phyloP scores from a whole-genome alignment of 2,113 vertebrate species.

The Lutjanus erythropterus region DNA sequence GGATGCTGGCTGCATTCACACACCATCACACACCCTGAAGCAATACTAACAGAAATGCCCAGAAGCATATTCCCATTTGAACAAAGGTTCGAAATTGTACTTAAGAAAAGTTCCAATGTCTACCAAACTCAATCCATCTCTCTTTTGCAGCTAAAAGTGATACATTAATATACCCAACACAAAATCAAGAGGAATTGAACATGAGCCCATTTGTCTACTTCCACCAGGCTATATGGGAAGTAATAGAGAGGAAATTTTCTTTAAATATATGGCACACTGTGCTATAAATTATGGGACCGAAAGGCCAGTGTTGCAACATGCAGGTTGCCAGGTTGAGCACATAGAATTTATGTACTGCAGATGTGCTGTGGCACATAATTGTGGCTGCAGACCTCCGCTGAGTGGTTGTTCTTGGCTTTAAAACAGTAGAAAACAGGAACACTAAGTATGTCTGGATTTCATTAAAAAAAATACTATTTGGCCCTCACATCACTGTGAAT shows the following conservation, averaged over 20 bases:
- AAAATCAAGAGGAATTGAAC: neutral
- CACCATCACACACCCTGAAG: neutral
- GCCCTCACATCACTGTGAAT: neutral
- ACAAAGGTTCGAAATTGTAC: neutral
- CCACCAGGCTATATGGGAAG: neutral
- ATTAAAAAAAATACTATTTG: neutral
- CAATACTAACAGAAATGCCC: neutral
- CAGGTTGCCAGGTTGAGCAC: neutral
- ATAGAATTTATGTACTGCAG: no score
- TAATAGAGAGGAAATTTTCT: slow-evolving; percentile 12
- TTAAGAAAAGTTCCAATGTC: neutral
- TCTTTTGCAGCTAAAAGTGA: slow-evolving; percentile 11
- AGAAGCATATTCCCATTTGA: neutral
- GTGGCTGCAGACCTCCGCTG: no score
- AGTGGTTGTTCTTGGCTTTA: no score
- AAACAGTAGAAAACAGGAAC: no score
- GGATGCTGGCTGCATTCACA: neutral
- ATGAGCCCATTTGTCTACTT: slow-evolving; percentile 4
- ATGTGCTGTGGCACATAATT: no score
- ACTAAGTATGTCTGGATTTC: neutral
- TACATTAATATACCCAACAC: neutral
- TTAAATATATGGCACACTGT: slow-evolving; percentile 14
- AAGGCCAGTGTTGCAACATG: neutral
- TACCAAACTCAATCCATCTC: neutral
- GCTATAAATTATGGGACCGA: slow-evolving; percentile 8